Conservation (phyloP, 2,888 invertebrate species). For the Heteromurus nitidus region DNA sequence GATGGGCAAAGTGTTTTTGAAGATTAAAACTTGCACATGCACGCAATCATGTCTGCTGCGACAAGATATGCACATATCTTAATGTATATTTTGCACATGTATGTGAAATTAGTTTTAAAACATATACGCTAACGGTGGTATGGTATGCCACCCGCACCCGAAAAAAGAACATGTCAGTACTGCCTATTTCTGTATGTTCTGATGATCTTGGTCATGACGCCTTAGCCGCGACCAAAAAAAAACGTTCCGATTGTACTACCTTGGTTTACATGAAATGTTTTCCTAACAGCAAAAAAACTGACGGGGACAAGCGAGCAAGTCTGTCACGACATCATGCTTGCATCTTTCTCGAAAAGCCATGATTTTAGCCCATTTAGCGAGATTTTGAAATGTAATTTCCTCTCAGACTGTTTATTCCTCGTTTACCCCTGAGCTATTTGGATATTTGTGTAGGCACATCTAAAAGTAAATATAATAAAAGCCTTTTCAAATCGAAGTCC, state of each 20-base stretch:
- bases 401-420: constrained; percentile 7
- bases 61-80: too few relatives aligned
- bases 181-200: background rate
- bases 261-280: background rate
- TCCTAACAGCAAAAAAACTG: background rate
- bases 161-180: background rate
- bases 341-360: constrained; percentile 29
- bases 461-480: too few relatives aligned
- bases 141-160: too few relatives aligned
- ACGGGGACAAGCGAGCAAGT: constrained; percentile 30
- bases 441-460: too few relatives aligned
- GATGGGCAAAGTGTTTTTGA: too few relatives aligned
- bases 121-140: too few relatives aligned
- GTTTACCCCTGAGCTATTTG: background rate
- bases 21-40: too few relatives aligned
- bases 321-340: constrained; percentile 48
- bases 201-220: constrained; percentile 9
- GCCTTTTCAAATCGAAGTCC: too few relatives aligned
- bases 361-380: constrained; percentile 57
- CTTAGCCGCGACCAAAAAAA: too few relatives aligned
- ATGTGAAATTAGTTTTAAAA: too few relatives aligned
- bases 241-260: background rate
- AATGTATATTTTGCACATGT: too few relatives aligned
- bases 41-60: too few relatives aligned
- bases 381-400: constrained; percentile 52